Percentiles rank a stretch among this genome's conserved stretches.
Evolutionary conservation across 53 echinoderm and acorn worm genomes (phyloP).

Genomic region (Actinopyga echinites): DNA sequence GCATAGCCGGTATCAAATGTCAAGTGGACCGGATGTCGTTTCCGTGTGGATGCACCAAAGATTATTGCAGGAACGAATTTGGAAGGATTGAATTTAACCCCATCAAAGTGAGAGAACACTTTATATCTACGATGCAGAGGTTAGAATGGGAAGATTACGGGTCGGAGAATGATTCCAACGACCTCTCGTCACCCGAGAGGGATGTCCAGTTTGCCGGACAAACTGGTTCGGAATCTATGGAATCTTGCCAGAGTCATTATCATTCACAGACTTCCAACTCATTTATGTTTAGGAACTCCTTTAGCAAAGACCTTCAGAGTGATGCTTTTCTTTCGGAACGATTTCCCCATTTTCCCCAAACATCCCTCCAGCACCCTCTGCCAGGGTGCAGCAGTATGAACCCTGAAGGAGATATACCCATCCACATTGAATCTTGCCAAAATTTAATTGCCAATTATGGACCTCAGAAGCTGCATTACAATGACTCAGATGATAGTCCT

Average conservation of each 20-base stretch:
- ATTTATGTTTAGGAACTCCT: constrained; percentile 52
- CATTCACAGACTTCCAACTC: constrained; percentile 44
- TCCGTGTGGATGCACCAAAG: constrained; percentile 92
- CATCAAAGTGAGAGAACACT: constrained; percentile 85
- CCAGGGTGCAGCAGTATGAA: constrained; percentile 59
- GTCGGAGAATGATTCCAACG: constrained; percentile 48
- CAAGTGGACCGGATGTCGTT: constrained; percentile 94
- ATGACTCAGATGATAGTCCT: constrained; percentile 70
- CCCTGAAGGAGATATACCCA: constrained; percentile 71
- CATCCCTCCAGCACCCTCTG: constrained; percentile 47
- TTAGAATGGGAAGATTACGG: constrained; percentile 69
- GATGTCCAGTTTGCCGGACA: constrained; percentile 56
- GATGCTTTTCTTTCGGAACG: constrained; percentile 15
- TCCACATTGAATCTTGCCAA: constrained; percentile 64
- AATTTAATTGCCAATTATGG: constrained; percentile 27
- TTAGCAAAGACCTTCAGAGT: constrained; percentile 20
- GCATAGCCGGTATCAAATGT: constrained; percentile 91
- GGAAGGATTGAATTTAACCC: constrained; percentile 98
- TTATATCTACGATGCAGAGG: constrained; percentile 86
- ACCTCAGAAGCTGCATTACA: constrained; percentile 89
- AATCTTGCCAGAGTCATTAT: constrained; percentile 17
- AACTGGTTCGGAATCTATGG: constrained; percentile 10
- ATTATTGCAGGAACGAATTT: constrained; percentile 76
- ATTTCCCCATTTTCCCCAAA: constrained; percentile 29
- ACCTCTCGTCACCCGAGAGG: constrained; percentile 21